phyloP scores from a whole-genome alignment of 2,888 invertebrate genomes.

The Clanis bilineata region DNA sequence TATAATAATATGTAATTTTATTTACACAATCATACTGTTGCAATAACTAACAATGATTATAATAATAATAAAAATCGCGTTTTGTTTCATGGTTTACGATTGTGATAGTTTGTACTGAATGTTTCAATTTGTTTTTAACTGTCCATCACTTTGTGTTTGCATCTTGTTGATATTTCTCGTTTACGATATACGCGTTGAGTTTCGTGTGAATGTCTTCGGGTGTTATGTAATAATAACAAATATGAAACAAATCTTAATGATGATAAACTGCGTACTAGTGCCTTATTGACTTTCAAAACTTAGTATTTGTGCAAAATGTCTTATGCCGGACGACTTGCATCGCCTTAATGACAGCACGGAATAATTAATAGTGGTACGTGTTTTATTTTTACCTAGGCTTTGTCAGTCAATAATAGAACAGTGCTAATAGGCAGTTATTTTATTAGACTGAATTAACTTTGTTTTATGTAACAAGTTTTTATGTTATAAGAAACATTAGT shows the following conservation, averaged over 20 bases:
- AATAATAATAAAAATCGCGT: conserved; percentile 28
- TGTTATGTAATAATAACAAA: conserved; percentile 66
- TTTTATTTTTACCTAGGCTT: conserved; percentile 37
- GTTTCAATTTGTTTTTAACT: conserved; percentile 70
- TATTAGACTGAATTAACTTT: conserved; percentile 73
- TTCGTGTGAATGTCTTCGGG: conserved; percentile 50
- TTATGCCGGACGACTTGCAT: neutral
- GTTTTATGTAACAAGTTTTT: conserved; percentile 64
- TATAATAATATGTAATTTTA: neutral
- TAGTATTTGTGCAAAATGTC: conserved; percentile 29
- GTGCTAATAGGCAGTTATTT: conserved; percentile 58
- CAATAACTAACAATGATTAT: conserved; percentile 13
- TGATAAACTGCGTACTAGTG: conserved; percentile 61
- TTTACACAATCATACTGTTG: conserved; percentile 13
- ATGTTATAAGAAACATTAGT: conserved; percentile 68
- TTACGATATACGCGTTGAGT: conserved; percentile 44
- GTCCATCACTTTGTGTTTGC: conserved; percentile 62
- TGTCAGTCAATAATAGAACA: conserved; percentile 63
- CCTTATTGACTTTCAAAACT: conserved; percentile 74
- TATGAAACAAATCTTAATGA: conserved; percentile 59
- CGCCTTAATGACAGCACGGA: too few relatives aligned
- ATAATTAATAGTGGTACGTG: too few relatives aligned
- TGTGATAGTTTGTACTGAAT: conserved; percentile 59
- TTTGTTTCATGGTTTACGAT: conserved; percentile 49
- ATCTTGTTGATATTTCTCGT: conserved; percentile 45